Conservation (phyloP, 2,888 invertebrate genomes). For the Lamellibrachia columna region DNA sequence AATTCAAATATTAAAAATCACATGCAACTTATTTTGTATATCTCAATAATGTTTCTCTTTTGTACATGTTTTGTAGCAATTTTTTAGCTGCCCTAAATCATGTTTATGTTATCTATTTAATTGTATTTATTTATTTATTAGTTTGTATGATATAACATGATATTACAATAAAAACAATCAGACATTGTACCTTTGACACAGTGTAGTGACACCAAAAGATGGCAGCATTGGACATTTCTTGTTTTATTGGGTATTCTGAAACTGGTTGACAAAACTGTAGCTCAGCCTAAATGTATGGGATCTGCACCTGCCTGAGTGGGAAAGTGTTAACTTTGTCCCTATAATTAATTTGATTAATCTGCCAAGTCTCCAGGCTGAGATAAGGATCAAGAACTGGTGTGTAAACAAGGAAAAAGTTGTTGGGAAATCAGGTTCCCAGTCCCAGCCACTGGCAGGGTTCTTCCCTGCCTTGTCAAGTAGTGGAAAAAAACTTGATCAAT, state of each 20-base stretch:
- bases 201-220: neutral
- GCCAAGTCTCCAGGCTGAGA: neutral
- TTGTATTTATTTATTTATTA: too few species aligned
- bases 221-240: neutral
- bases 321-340: neutral
- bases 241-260: neutral
- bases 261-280: neutral
- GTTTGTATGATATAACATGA: too few species aligned
- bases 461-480: neutral
- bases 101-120: too few species aligned
- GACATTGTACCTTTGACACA: neutral
- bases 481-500: neutral
- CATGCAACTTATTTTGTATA: too few species aligned
- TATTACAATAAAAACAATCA: too few species aligned
- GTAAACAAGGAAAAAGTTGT: neutral
- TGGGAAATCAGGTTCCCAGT: neutral
- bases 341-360: slow-evolving; percentile 9
- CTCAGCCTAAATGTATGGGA: neutral
- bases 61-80: too few species aligned
- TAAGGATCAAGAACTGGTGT: neutral
- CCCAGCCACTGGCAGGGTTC: neutral
- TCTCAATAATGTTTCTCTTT: too few species aligned
- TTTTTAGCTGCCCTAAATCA: too few species aligned
- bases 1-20: too few species aligned
- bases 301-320: neutral